A percentile compares a stretch with the other conserved stretches of the same genome.
Conservation (phyloP, 2,797 vertebrate species). For the Galagoides demidoff region DNA sequence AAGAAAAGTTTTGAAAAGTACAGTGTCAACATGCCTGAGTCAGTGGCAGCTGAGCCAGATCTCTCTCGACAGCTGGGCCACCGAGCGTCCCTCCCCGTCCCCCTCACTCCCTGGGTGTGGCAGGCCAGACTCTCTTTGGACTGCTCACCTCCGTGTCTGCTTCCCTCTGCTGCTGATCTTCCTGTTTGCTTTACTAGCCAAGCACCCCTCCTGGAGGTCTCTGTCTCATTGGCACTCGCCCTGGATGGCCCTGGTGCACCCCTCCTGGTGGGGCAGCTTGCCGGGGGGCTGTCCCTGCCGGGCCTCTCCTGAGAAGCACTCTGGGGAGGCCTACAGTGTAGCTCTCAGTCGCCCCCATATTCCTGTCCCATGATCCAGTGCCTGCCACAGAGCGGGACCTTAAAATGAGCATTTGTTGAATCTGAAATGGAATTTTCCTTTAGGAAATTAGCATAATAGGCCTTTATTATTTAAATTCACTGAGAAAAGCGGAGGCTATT, state of each 20-base stretch:
- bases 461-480: background rate
- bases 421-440: background rate
- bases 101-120: rapidly evolving
- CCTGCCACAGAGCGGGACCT: background rate
- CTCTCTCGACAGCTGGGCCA: background rate
- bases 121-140: background rate
- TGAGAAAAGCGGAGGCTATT: background rate
- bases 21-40: rapidly evolving
- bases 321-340: background rate
- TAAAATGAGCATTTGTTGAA: background rate
- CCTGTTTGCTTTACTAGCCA: background rate
- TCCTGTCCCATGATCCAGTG: background rate
- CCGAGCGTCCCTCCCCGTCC: rapidly evolving
- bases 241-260: rapidly evolving
- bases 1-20: background rate
- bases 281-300: rapidly evolving
- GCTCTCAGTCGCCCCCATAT: background rate
- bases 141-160: background rate
- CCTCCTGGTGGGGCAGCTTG: rapidly evolving
- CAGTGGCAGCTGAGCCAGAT: background rate
- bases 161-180: background rate
- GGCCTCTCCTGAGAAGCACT: background rate
- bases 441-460: rapidly evolving
- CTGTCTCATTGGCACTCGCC: background rate
- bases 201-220: background rate